Conservation (phyloP, 2,797 vertebrate species). For the Gallinago solitaria region DNA sequence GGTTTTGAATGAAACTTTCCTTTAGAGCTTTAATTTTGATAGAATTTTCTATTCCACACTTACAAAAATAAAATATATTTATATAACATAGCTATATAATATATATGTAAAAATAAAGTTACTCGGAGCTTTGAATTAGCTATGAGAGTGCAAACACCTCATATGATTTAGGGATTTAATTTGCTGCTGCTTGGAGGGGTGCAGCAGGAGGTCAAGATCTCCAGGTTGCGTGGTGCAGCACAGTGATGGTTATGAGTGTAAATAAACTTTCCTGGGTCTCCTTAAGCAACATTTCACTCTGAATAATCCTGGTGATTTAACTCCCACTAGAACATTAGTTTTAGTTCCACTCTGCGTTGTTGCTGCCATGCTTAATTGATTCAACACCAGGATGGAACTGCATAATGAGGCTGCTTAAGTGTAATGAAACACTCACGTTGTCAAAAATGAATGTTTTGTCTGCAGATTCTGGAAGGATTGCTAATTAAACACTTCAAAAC, state of each 20-base stretch:
- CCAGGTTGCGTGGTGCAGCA: not conserved
- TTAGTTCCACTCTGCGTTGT: constrained; percentile 42
- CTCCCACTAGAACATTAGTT: constrained; percentile 15
- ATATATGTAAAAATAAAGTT: not conserved
- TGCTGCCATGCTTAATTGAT: constrained; percentile 53
- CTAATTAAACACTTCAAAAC: constrained; percentile 14
- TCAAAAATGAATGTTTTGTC: constrained; percentile 7
- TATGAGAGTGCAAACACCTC: not conserved
- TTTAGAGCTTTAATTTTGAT: not conserved
- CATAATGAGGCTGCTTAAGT: constrained; percentile 50
- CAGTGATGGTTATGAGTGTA: not conserved
- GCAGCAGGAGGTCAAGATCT: not conserved
- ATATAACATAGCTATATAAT: not conserved
- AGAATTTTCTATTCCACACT: not conserved
- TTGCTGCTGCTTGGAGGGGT: not conserved
- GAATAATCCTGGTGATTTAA: constrained; percentile 44
- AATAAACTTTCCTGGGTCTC: not conserved
- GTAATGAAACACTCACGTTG: not conserved
- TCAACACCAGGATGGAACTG: constrained; percentile 20
- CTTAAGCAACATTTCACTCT: constrained; percentile 13
- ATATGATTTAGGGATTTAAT: constrained; percentile 19
- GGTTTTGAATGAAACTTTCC: not conserved
- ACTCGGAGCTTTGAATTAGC: not conserved
- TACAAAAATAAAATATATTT: not conserved
- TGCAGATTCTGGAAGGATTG: not conserved